Evolutionary conservation across 2,113 vertebrate genomes (phyloP).

Genomic region (Tachycineta bicolor): DNA sequence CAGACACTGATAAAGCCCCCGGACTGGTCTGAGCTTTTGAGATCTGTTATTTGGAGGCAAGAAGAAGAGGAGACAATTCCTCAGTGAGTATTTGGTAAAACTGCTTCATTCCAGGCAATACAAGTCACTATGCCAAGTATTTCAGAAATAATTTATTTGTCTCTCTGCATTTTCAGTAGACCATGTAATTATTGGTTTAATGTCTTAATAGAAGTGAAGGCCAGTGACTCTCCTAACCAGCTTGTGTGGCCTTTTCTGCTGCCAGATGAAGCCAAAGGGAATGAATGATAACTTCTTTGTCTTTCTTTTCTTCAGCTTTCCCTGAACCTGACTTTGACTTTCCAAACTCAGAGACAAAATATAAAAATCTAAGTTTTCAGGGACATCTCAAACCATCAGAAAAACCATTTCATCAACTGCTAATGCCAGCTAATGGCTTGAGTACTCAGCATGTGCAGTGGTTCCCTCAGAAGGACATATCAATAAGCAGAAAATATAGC

Average conservation of each 20-base stretch:
- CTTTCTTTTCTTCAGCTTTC: not conserved
- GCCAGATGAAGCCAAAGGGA: not conserved
- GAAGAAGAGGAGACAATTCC: not conserved
- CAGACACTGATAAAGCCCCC: not conserved
- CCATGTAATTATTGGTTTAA: conserved; percentile 30
- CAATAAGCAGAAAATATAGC: not conserved
- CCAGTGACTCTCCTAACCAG: not conserved
- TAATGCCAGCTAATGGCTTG: not conserved
- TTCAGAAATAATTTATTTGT: conserved; percentile 64
- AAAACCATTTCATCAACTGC: not conserved
- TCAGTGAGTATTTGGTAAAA: not conserved
- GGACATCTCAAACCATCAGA: not conserved
- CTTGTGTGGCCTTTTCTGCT: not conserved
- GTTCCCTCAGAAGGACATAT: not conserved
- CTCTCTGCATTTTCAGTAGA: conserved; percentile 39
- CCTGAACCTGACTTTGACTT: not conserved
- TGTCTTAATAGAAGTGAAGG: conserved; percentile 46
- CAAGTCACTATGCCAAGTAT: not conserved
- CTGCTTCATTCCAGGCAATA: not conserved
- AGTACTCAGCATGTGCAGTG: not conserved
- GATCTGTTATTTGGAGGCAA: not conserved
- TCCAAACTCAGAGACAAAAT: not conserved
- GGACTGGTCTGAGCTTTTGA: not conserved
- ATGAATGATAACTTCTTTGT: not conserved
- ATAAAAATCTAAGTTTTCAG: not conserved